phyloP scores from a whole-genome alignment of 2,113 vertebrate genomes.

The Brachypteracias leptosomus region DNA sequence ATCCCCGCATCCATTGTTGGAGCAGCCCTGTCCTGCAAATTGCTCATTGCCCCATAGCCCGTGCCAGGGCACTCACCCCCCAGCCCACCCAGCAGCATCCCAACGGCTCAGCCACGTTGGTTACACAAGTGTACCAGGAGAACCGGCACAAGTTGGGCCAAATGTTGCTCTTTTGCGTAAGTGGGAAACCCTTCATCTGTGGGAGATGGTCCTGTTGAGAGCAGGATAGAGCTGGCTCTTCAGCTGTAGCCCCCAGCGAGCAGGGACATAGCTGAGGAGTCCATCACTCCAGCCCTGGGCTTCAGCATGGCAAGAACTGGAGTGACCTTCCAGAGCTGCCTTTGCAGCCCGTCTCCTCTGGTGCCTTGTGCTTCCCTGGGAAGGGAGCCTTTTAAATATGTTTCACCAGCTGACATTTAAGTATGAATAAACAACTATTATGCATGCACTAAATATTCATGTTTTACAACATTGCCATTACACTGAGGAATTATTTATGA shows the following conservation, averaged over 20 bases:
- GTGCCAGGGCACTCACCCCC: background rate
- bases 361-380: background rate
- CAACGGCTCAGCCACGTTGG: fast-evolving
- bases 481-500: conserved; percentile 28
- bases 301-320: fast-evolving
- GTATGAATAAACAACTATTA: conserved; percentile 42
- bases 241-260: background rate
- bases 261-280: fast-evolving
- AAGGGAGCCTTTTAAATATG: background rate
- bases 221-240: fast-evolving
- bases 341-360: background rate
- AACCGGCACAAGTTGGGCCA: background rate
- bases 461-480: conserved; percentile 34
- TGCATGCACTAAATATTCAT: conserved; percentile 38
- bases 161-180: background rate
- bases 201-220: fast-evolving
- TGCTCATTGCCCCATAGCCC: fast-evolving
- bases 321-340: background rate
- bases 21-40: background rate
- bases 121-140: background rate
- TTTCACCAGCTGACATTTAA: conserved; percentile 56
- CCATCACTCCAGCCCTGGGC: background rate
- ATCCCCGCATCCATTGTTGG: background rate
- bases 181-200: fast-evolving
- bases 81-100: fast-evolving